Base-by-base conservation (phyloP, 1,140 invertebrate genomes). In the Lepidurus couesii region DNA sequence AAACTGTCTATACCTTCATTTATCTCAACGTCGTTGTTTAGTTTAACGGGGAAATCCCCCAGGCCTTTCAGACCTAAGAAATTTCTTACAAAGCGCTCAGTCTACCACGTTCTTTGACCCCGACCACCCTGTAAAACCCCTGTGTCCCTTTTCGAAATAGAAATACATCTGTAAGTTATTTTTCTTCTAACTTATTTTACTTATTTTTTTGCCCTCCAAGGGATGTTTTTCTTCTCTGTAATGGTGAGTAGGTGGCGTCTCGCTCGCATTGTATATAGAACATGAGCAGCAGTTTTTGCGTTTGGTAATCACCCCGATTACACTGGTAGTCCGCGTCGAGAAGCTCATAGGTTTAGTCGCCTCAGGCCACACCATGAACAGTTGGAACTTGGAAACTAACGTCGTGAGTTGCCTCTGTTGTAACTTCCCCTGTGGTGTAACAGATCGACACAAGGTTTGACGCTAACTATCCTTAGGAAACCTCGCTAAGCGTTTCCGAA, bases 241-340 rank as follows among this genome's bases (percentile, higher is more conserved):
- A 13, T 16, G 8, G n/a, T 65, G 53, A 65, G 53, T n/a, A 65
- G 53, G 53, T 9, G 53, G 53, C 53, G 53, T 21, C 21, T 65
- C 21, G 53, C 13, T n/a, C 53, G n/a, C 53, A 21, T 9, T 13
- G 16, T 34, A 4, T 65, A 16, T 65, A 65, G 53, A 65, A 65
- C 53, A 65, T 65, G 53, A 65, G 53, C 53, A 65, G 53, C 53
- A 65, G 53, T 65, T 65, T 65, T 21, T 21, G 16, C n/a, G 53
- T 16, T 21, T 21, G 16, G 53, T 65, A 65, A 65, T 65, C 53
- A 65, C 53, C 8, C 21, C 53, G 53, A 65, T 65, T 65, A 21
- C 13, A 21, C 53, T 65, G 53, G 34, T 21, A 21, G 53, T 21
- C 16, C 16, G 9, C 16, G 53, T 21, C 13, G 53, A 65, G 9